Evolutionary conservation across 2,888 invertebrate species (phyloP), one percentile per base, ranked within the genome.

Genomic region (Andrena haemorrhoa): DNA sequence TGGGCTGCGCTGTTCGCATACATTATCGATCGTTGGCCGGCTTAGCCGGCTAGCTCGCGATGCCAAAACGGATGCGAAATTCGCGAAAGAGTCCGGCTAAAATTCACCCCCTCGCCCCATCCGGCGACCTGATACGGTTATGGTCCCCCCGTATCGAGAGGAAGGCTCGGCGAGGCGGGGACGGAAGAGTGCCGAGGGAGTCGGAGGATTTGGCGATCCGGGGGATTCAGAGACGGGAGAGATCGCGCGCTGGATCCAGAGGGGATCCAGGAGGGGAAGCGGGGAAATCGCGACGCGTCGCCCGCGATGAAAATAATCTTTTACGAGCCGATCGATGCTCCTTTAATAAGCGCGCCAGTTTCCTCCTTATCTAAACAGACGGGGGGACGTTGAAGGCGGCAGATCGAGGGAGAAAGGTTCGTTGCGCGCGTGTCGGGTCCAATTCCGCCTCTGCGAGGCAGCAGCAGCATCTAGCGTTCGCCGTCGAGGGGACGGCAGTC

Each of bases 41-140:
- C 79, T 84, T 79, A 70, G 69, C 83, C 83, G 72, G 16, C 66
- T 61, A 56, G 75, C 65, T 75, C 66, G 41, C 79, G 76, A 87
- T 83, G 88, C 86, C 87, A 88, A 88, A 89, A 87, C 80, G 84
- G 79, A 89, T 83, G 86, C 79, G 76, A 89, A 89, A 86, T 89
- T 89, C 86, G 84, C 78, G 76, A 82, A 84, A 78, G 75, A 65
- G 68, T 71, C 65, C 58, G 75, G 70, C 49, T 68, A 61, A 82
- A 80, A 75, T 75, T 76, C 63, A 16, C 70, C 75, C 10, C 26
- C 56, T 58, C 64, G 33, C n/a, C 35, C 61, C 72, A 41, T 75
- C 73, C 70, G 65, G 41, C 68, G 65, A 81, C 60, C 73, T 74
- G 41, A 70, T 56, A 81, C 64, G 74, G 51, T 83, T 76, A 79